These are phyloP conservation scores for Ploceus nigricollis DNA, from an alignment of 2,113 vertebrate species.

Conservation along the genomic window DNA sequence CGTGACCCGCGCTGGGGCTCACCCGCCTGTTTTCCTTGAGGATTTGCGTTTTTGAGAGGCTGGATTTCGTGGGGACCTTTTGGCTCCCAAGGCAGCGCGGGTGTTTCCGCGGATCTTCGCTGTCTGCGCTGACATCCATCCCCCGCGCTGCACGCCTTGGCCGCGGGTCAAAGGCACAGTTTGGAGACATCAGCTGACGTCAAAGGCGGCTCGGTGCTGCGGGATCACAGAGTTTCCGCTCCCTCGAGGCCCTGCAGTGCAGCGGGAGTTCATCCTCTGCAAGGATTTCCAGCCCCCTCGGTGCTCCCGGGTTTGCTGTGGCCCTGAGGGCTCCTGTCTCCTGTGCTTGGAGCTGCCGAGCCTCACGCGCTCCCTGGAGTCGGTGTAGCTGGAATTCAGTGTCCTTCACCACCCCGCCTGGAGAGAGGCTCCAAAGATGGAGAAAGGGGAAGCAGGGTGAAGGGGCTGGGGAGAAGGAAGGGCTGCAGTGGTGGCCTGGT, in stretches of 20 bases:
- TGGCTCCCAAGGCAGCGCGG: background rate
- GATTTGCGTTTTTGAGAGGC: background rate
- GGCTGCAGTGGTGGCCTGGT: accelerated
- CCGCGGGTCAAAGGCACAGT: background rate
- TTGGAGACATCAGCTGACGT: background rate
- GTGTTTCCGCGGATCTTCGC: background rate
- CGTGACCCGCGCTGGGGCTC: background rate
- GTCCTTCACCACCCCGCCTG: background rate
- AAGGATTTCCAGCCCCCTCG: background rate
- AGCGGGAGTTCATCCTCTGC: background rate
- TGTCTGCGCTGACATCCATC: background rate
- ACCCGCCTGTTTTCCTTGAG: background rate
- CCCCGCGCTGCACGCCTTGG: background rate
- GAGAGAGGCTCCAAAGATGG: background rate
- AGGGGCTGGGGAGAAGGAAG: background rate
- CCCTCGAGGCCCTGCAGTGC: background rate
- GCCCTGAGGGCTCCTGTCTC: background rate
- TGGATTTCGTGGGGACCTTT: background rate
- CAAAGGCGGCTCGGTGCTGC: background rate
- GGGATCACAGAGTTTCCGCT: background rate
- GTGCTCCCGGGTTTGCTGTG: accelerated
- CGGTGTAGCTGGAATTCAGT: accelerated
- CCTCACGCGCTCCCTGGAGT: accelerated
- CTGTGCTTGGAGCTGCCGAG: background rate
- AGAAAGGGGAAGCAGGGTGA: background rate